Conservation (phyloP, 2,888 invertebrate genomes). For the Volucella inanis region DNA sequence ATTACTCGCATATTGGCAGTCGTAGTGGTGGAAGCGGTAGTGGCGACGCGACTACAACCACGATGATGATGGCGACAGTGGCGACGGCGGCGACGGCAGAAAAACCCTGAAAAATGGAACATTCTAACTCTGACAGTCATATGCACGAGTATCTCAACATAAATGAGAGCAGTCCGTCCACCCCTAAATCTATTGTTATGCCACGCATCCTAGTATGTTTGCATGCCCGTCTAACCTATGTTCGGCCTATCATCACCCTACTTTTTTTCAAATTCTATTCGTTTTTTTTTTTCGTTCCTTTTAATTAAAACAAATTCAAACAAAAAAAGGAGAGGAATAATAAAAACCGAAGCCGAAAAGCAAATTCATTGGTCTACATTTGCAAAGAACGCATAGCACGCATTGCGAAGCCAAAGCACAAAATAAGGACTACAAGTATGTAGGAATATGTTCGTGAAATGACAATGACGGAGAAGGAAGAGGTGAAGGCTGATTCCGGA, state of each 20-base stretch:
- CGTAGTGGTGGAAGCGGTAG: constrained; percentile 7
- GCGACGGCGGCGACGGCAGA: constrained; percentile 5
- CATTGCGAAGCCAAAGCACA: constrained; percentile 50
- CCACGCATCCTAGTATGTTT: constrained; percentile 53
- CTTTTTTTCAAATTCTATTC: not conserved
- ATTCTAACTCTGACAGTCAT: constrained; percentile 60
- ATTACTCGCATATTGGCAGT: constrained; percentile 50
- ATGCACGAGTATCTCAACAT: constrained; percentile 20
- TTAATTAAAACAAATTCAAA: constrained; percentile 71
- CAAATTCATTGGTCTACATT: constrained; percentile 70
- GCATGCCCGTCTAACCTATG: constrained; percentile 35
- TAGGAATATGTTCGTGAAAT: constrained; percentile 50
- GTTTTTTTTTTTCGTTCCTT: constrained; percentile 46
- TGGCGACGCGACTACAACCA: not conserved
- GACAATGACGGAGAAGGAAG: constrained; percentile 36
- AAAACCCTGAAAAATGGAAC: constrained; percentile 58
- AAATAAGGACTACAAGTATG: constrained; percentile 11
- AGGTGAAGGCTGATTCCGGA: constrained; percentile 17
- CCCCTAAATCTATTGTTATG: constrained; percentile 51
- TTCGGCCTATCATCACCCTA: constrained; percentile 5
- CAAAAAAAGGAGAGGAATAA: constrained; percentile 42
- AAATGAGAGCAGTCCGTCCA: constrained; percentile 47
- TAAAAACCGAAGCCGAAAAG: constrained; percentile 62
- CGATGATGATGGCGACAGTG: too few relatives aligned
- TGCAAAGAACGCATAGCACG: constrained; percentile 60